phyloP scores from a whole-genome alignment of 1,140 invertebrate genomes.

The Planococcus citri region DNA sequence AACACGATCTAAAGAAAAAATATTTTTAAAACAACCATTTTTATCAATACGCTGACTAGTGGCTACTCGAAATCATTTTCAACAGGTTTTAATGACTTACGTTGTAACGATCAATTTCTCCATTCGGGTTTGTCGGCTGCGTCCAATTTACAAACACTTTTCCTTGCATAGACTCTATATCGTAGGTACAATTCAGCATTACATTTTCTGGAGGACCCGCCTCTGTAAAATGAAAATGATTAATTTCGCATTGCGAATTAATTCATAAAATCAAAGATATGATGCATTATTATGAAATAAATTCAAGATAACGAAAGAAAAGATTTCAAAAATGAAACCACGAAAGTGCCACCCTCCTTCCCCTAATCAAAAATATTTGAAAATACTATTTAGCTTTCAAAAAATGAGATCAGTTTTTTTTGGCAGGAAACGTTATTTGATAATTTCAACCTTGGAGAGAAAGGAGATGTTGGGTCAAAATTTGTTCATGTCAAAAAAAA shows the following conservation, averaged over 20 bases:
- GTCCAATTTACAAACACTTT: conserved; percentile 54
- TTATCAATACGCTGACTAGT: not conserved
- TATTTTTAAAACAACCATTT: conserved; percentile 27
- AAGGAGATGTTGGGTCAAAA: no score
- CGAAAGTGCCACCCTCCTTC: no score
- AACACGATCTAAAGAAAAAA: conserved; percentile 41
- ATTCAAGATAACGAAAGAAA: conserved; percentile 23
- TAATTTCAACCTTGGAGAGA: no score
- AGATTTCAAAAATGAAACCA: conserved; percentile 28
- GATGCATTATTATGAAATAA: conserved; percentile 21
- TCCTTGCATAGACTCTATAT: conserved; percentile 48
- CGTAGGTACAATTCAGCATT: conserved; percentile 47
- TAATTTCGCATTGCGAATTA: no score
- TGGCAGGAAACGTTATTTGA: no score
- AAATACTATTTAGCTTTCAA: no score
- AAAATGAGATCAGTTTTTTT: no score
- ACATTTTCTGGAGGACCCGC: conserved; percentile 49
- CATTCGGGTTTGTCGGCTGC: conserved; percentile 53
- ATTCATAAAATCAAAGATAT: no score
- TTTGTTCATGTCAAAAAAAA: no score
- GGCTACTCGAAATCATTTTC: conserved; percentile 2
- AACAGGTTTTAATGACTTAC: no score
- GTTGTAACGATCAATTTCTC: conserved; percentile 57
- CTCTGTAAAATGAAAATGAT: conserved; percentile 34
- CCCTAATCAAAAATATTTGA: no score